Conservation (phyloP, 2,797 vertebrate species). For the Thamnophis elegans region DNA sequence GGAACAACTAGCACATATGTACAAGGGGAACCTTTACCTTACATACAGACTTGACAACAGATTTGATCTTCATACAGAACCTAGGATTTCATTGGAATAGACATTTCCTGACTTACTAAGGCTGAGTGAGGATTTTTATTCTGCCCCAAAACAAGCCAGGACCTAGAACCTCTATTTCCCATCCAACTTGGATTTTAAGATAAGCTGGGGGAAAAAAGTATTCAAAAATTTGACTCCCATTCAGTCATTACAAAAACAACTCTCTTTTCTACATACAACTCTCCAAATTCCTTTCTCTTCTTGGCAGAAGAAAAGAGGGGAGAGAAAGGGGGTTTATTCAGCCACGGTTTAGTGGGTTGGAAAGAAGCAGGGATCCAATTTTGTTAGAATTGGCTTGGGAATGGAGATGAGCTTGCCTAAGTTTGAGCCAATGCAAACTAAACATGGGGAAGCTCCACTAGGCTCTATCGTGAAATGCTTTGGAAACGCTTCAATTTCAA, state of each 20-base stretch:
- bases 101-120: neutral
- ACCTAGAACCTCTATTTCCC: neutral
- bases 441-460: neutral
- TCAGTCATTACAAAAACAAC: neutral
- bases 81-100: neutral
- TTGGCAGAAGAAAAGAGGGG: neutral
- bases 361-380: neutral
- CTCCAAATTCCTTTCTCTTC: neutral
- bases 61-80: neutral
- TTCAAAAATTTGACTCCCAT: neutral
- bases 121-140: neutral
- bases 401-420: neutral
- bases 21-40: too few relatives aligned
- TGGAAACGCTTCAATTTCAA: constrained; percentile 15
- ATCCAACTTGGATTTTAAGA: neutral
- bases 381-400: neutral
- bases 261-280: too few relatives aligned
- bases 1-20: too few relatives aligned
- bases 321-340: neutral
- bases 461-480: neutral
- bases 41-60: neutral
- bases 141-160: neutral
- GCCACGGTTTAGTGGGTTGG: neutral
- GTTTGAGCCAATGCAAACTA: neutral
- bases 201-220: neutral